Base-by-base conservation (phyloP, 2,113 vertebrate species). In the Microcebus murinus region DNA sequence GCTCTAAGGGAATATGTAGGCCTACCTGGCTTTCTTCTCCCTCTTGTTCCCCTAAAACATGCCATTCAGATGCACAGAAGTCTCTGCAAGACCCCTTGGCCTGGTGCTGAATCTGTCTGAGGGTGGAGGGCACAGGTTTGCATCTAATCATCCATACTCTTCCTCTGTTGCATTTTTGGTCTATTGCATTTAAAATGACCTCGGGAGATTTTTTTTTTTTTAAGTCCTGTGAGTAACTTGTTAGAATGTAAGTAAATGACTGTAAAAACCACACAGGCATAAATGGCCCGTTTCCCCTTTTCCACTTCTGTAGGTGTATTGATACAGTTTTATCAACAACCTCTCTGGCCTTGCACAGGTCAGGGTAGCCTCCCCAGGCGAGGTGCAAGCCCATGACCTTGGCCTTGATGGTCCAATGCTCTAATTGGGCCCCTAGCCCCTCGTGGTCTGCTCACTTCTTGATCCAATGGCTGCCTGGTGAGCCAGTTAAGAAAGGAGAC, bases 231-330 rank as follows among this genome's bases (percentile, higher is more conserved):
- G 52, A 31, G 7, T 48, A 74, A 8, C 59, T 55, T 42, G 14
- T 84, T 39, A 13, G 7, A 67, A 11, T 59, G 15, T 77, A 36
- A 92, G 15, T 48, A 68, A 79, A 48, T 36, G 4, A 23, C 21
- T 6, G n/a, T 36, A 15, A 74, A 88, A 70, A 57, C 34, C 27
- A 67, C 31, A 34, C 31, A 80, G 17, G 23, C 45, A 1, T 81
- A 13, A 39, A 11, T 21, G 36, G n/a, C 63, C 45, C 31, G 6
- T 45, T 82, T 65, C 42, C 27, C 23, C 57, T 92, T 76, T 71
- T 70, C 50, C 31, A 12, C 34, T 55, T 59, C 6, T 5, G 0
- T 39, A 3, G 0, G 0, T 71, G 0, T 85, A 1, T 25, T 18
- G 42, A 29, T 65, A 4, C 31, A 65, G 48, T 80, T 94, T 57